Conservation (phyloP, 2,888 invertebrate species). For the Monochamus alternatus region DNA sequence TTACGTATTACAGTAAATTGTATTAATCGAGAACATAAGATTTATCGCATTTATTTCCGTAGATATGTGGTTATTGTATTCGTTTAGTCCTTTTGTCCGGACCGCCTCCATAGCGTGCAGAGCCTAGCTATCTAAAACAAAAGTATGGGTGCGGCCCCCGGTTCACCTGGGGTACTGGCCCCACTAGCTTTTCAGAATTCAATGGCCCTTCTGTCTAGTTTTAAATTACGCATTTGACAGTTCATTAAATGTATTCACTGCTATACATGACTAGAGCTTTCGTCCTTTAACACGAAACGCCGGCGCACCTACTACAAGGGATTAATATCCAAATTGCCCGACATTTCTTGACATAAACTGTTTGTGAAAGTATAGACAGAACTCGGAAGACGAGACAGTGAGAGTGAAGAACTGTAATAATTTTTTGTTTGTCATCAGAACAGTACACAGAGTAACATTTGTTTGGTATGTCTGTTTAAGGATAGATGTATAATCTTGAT, state of each 20-base stretch:
- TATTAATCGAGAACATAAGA: not conserved
- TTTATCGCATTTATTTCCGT: not conserved
- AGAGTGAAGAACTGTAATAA: too few relatives aligned
- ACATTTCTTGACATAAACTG: not conserved
- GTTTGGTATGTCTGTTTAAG: too few relatives aligned
- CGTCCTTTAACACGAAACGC: not conserved
- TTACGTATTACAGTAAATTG: not conserved
- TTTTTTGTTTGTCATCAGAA: too few relatives aligned
- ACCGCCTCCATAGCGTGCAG: not conserved
- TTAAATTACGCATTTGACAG: slow-evolving; percentile 51
- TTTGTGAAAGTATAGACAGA: not conserved
- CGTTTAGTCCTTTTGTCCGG: not conserved
- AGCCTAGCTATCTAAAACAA: not conserved
- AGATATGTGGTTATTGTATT: not conserved
- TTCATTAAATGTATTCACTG: slow-evolving; percentile 47
- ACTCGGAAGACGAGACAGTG: too few relatives aligned
- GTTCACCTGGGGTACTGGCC: slow-evolving; percentile 37
- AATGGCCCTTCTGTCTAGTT: slow-evolving; percentile 40
- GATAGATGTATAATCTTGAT: too few relatives aligned
- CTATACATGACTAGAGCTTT: slow-evolving; percentile 25
- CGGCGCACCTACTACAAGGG: slow-evolving; percentile 15
- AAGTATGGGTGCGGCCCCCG: slow-evolving; percentile 26
- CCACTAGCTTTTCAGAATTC: slow-evolving; percentile 38
- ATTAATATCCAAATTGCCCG: slow-evolving; percentile 3
- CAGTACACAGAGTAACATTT: too few relatives aligned